Conservation (phyloP, 2,113 vertebrate species). For the Urocitellus parryii region DNA sequence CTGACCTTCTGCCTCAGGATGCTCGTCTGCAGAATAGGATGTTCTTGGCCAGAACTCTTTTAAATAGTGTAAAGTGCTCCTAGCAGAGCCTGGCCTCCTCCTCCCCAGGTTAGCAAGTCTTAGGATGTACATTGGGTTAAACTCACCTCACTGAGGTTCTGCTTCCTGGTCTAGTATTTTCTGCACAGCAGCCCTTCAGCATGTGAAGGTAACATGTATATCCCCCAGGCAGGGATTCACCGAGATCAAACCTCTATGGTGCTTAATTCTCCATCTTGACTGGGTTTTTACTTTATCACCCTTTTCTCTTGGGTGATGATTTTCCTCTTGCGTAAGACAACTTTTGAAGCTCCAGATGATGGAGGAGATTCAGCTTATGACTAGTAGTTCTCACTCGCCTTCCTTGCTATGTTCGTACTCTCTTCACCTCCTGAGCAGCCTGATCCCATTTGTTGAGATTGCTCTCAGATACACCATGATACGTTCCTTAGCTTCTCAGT, state of each 20-base stretch:
- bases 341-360: not conserved
- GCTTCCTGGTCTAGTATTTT: not conserved
- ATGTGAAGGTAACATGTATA: not conserved
- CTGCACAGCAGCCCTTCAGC: not conserved
- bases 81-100: not conserved
- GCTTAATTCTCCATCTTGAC: too few relatives aligned
- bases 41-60: not conserved
- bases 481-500: not conserved
- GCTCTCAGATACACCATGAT: fast-evolving
- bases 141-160: not conserved
- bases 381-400: fast-evolving
- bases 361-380: too few relatives aligned
- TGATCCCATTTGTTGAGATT: not conserved
- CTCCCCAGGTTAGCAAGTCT: not conserved
- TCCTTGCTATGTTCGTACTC: not conserved
- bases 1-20: not conserved
- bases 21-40: not conserved
- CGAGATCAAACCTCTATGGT: not conserved
- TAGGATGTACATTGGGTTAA: not conserved
- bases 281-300: not conserved
- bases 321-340: not conserved
- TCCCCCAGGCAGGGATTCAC: not conserved
- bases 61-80: not conserved
- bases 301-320: not conserved
- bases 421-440: not conserved